Evolutionary conservation across 2,113 vertebrate genomes (phyloP), one percentile per base, ranked within the genome.

Genomic region (Lophotis ruficrista): DNA sequence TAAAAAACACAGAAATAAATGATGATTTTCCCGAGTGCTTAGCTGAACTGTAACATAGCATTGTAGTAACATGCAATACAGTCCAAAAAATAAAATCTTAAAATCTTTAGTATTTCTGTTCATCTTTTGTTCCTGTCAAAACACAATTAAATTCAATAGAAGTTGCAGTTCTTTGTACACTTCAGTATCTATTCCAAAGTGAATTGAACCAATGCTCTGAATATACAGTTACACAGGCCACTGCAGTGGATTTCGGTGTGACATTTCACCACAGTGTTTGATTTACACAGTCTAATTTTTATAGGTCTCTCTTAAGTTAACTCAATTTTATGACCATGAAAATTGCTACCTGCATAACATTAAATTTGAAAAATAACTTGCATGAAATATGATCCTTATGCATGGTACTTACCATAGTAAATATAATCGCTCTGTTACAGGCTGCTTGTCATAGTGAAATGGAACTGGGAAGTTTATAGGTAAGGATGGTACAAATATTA

Each of bases 231-330:
- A 53, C 20, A 66, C 23, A 77, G 24, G 20, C 28, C 81, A 45
- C 48, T 60, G 35, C 60, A 88, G 23, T 90, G 57, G 64, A 83
- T 95, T 95, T 90, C 38, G 48, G 33, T 56, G 41, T 80, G 93
- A 75, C 71, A 89, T 92, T 93, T 94, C 48, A 48, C 47, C 64
- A 90, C 19, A 68, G 33, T 62, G 37, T 93, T 93, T 96, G 85
- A 87, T 92, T 93, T 69, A 97, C 19, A 48, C 33, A 83, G 58
- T 73, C 33, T 83, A 90, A 93, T 93, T 94, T 95, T 95, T 90
- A 90, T 91, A 94, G 90, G 64, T 84, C 60, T 92, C 38, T 93
- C 60, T 78, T 90, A 93, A 93, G 91, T 88, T 95, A 97, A 86
- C 81, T 90, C 89, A 91, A 15, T 95, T 96, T 96, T 95, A 91